Evolutionary conservation across 2,797 vertebrate genomes (phyloP), one percentile per base, ranked within the genome.

Genomic region (Fringilla coelebs): DNA sequence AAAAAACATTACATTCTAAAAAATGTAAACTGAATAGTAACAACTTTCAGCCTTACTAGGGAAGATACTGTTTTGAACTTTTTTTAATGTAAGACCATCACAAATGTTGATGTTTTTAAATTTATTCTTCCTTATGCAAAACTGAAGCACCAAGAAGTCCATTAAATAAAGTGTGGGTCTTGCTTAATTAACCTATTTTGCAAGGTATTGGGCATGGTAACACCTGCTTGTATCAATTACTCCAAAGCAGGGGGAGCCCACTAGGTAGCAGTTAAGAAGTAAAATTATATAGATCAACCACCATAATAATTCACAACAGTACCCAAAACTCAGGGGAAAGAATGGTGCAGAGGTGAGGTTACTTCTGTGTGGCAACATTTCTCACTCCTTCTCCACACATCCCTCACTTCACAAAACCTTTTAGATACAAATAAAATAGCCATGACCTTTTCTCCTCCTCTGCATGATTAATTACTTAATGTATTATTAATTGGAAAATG

Each of bases 401-500:
- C 67, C 66, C 25, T 77, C 55, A 71, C 85, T 96, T 96, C 57
- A 92, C 51, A 96, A 98, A 92, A 90, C 94, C 96, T 94, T 93
- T 88, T 79, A 46, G 62, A 89, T 79, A 96, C 96, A 98, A 97
- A 97, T 95, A 97, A 97, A 95, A 93, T 94, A 85, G 93, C 78
- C 74, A 29, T 98, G 98, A 99, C 98, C 98, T 99, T 98, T 98
- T 96, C 97, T 98, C 97, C 97, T 98, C 96, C 96, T 97, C 97
- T 97, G 97, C 97, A 98, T 99, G 98, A 99, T 99, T 99, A 99
- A 99, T 99, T 98, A 98, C 98, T 98, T 99, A 98, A 99, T 98
- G 98, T 98, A 98, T 97, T 98, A 98, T 98, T 99, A 99, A 99
- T 99, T 99, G 98, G 98, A 98, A 98, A 97, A 98, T 96, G 96